Conservation (phyloP, 2,888 invertebrate genomes). For the Netelia melanura region DNA sequence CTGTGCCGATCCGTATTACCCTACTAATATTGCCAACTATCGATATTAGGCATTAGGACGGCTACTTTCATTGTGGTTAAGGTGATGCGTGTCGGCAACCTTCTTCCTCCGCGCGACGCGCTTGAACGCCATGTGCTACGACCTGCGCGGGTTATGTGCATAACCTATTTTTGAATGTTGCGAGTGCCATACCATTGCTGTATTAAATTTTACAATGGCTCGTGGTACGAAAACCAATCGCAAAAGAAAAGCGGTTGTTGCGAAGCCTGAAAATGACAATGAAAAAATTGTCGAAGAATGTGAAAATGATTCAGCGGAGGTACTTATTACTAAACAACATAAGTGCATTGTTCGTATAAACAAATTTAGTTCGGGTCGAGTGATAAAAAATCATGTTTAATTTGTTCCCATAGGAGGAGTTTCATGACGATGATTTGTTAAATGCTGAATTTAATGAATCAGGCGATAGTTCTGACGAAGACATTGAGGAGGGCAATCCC, state of each 20-base stretch:
- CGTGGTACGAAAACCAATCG: slow-evolving; percentile 67
- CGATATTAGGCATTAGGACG: too few species aligned
- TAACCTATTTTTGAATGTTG: slow-evolving; percentile 32
- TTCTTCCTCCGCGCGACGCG: too few species aligned
- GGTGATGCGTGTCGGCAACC: too few species aligned
- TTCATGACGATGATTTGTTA: slow-evolving; percentile 78
- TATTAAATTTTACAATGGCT: slow-evolving; percentile 56
- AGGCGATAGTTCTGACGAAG: slow-evolving; percentile 85
- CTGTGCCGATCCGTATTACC: too few species aligned
- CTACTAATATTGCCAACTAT: too few species aligned
- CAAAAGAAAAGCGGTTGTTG: slow-evolving; percentile 73
- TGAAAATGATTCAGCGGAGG: slow-evolving; percentile 55
- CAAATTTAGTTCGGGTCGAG: neutral
- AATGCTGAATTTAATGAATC: slow-evolving; percentile 80
- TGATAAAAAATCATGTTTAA: slow-evolving; percentile 14
- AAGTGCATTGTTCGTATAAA: neutral
- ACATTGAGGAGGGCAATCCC: slow-evolving; percentile 84
- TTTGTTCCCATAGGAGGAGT: slow-evolving; percentile 75
- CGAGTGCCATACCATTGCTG: slow-evolving; percentile 26
- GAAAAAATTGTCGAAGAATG: slow-evolving; percentile 59
- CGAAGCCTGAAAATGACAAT: slow-evolving; percentile 60
- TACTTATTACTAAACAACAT: neutral
- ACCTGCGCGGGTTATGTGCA: slow-evolving; percentile 53
- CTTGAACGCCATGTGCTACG: neutral
- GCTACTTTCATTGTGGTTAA: too few species aligned